Conservation (phyloP, 2,113 vertebrate genomes). For the Pseudorhombus dupliciocellatus region DNA sequence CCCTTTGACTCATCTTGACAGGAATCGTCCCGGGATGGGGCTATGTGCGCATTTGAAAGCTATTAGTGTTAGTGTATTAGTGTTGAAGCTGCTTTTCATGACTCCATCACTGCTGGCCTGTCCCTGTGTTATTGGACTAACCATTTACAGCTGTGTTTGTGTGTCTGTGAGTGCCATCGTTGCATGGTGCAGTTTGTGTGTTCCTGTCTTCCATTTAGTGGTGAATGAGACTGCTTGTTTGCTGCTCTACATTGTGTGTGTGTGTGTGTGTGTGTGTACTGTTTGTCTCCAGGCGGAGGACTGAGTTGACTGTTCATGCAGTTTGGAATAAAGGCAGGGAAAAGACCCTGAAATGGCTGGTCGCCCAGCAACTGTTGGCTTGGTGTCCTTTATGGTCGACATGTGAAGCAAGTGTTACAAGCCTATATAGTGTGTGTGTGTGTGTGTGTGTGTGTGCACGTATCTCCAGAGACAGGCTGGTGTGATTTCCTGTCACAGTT, state of each 20-base stretch:
- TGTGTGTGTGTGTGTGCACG: neutral
- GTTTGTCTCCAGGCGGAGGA: conserved; percentile 39
- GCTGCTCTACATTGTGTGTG: conserved; percentile 16
- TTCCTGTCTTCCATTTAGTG: conserved; percentile 18
- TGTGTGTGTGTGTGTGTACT: conserved; percentile 11
- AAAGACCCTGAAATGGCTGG: conserved; percentile 42
- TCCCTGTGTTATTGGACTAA: conserved; percentile 24
- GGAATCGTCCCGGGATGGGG: conserved; percentile 34
- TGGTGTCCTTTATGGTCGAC: conserved; percentile 17
- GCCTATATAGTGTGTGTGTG: conserved; percentile 1
- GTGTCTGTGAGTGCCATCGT: conserved; percentile 23
- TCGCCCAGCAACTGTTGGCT: conserved; percentile 55
- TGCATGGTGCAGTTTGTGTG: conserved; percentile 8
- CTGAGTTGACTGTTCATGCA: conserved; percentile 33
- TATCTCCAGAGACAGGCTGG: conserved; percentile 1
- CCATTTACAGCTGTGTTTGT: conserved; percentile 13
- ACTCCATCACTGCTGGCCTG: conserved; percentile 11
- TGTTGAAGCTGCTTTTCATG: conserved; percentile 24
- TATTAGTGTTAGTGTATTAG: conserved; percentile 42
- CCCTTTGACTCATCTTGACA: conserved; percentile 20
- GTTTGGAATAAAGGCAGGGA: conserved; percentile 32
- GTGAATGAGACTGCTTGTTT: conserved; percentile 17
- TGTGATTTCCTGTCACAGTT: conserved; percentile 7
- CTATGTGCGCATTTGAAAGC: conserved; percentile 48
- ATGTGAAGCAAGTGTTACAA: conserved; percentile 11